These are phyloP conservation scores for Struthidea cinerea DNA, from an alignment of 2,113 vertebrate genomes.

Conservation along the genomic window DNA sequence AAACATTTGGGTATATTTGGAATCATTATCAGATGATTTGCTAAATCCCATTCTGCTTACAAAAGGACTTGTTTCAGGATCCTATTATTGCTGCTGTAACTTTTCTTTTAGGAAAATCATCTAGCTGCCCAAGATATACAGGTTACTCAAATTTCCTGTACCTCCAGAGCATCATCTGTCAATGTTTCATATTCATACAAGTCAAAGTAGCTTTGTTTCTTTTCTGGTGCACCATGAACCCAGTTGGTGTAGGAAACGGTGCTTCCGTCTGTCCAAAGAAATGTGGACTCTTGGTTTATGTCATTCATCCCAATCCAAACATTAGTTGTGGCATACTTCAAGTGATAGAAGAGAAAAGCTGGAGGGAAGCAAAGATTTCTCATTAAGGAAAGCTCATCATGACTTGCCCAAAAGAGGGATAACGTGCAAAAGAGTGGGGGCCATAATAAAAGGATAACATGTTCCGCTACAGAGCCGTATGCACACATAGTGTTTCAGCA, in stretches of 20 bases:
- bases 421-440: not conserved
- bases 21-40: not conserved
- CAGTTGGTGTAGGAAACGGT: slow-evolving; percentile 86
- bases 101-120: not conserved
- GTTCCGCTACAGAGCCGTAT: not conserved
- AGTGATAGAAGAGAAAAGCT: slow-evolving; percentile 86
- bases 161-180: not conserved
- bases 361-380: not conserved
- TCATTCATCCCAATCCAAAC: slow-evolving; percentile 90
- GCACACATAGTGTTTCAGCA: not conserved
- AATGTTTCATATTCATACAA: fast-evolving
- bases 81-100: not conserved
- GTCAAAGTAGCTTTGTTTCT: not conserved
- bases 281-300: slow-evolving; percentile 80
- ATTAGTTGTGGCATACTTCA: slow-evolving; percentile 64
- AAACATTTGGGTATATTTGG: not conserved
- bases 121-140: not conserved
- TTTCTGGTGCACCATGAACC: slow-evolving; percentile 80
- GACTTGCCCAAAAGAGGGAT: not conserved
- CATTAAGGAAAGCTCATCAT: not conserved
- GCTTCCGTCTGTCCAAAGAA: slow-evolving; percentile 88
- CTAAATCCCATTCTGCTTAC: not conserved
- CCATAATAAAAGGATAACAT: not conserved
- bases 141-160: not conserved
- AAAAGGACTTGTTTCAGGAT: not conserved